Conservation (phyloP, 2,888 invertebrate species). For the Drosophila infuscata region DNA sequence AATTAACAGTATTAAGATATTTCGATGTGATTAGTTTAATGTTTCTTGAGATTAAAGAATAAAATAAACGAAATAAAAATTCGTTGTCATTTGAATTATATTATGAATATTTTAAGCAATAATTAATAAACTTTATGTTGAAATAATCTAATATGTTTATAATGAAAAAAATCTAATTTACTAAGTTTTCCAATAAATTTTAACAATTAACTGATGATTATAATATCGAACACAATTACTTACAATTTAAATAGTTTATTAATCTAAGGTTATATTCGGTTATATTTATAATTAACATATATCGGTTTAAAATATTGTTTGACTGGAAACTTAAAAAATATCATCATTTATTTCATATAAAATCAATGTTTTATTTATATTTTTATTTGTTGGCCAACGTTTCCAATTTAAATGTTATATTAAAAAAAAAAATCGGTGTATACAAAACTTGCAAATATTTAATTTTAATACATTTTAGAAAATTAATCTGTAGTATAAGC, state of each 20-base stretch:
- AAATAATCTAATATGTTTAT: background rate
- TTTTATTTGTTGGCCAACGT: background rate
- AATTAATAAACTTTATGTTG: background rate
- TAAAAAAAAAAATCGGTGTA: background rate
- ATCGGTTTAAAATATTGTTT: background rate
- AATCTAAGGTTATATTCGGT: background rate
- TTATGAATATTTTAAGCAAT: background rate
- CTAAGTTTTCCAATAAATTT: background rate
- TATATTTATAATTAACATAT: background rate
- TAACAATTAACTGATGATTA: background rate
- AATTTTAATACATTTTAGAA: background rate
- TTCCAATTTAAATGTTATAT: background rate
- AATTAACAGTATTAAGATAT: background rate
- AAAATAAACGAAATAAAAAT: background rate
- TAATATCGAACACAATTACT: background rate
- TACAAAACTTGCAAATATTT: background rate
- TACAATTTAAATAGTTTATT: background rate
- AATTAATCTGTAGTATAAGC: too few species aligned
- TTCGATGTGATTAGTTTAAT: background rate
- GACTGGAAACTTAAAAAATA: background rate
- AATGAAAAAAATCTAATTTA: background rate
- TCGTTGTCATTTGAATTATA: background rate
- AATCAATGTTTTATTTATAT: background rate
- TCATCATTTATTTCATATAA: background rate
- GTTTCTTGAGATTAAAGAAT: background rate